Evolutionary conservation across 2,797 vertebrate genomes (phyloP).

Genomic region (Oreochromis mossambicus): DNA sequence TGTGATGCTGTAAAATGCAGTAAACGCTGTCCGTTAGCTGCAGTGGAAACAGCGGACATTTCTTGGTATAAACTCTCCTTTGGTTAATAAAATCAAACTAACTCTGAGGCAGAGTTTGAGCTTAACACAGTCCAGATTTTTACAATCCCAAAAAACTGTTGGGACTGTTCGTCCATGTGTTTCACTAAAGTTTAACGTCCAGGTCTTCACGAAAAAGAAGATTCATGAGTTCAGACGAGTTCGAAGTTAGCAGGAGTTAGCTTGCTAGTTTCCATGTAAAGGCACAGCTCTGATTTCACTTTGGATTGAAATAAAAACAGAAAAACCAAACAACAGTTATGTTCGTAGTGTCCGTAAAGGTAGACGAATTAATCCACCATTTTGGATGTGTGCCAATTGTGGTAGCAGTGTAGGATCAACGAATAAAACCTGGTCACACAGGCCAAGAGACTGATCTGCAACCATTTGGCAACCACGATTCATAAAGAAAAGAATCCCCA

Average conservation of each 20-base stretch:
- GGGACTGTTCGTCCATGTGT: accelerated
- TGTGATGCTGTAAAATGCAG: neutral
- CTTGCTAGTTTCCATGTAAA: neutral
- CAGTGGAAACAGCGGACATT: neutral
- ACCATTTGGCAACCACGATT: accelerated
- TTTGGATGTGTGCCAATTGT: neutral
- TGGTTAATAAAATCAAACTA: neutral
- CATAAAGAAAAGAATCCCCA: accelerated
- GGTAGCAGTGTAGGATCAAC: accelerated
- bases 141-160: neutral
- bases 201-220: neutral
- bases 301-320: neutral
- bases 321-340: neutral
- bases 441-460: accelerated
- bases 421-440: neutral
- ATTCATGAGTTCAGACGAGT: neutral
- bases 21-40: neutral
- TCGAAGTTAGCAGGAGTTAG: accelerated
- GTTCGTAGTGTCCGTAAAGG: neutral
- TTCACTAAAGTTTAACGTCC: neutral
- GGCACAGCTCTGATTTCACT: neutral
- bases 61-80: neutral
- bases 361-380: neutral
- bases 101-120: neutral
- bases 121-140: accelerated